A percentile compares a stretch with the other conserved stretches of the same genome.
Evolutionary conservation across 1,140 invertebrate genomes (phyloP).

Genomic region (Pseudoatta argentina): DNA sequence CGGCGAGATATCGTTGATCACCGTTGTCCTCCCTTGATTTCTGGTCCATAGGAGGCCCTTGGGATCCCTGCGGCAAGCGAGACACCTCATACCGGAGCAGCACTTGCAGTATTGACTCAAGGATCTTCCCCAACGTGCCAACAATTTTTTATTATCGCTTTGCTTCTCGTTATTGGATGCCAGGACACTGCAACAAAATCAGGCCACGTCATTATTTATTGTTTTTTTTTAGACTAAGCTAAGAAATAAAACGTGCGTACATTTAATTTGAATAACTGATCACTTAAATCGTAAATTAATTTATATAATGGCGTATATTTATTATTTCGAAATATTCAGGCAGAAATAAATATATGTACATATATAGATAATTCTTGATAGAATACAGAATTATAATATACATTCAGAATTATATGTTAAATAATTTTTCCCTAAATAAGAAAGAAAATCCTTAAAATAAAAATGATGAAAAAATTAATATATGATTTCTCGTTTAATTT

Average conservation of each 20-base stretch:
- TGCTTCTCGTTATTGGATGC: slow-evolving; percentile 34
- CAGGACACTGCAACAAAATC: slow-evolving; percentile 34
- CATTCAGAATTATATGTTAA: background rate
- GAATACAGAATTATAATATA: background rate
- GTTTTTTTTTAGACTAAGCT: background rate
- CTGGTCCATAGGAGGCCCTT: slow-evolving; percentile 81
- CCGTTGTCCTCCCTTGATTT: slow-evolving; percentile 62
- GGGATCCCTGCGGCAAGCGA: slow-evolving; percentile 80
- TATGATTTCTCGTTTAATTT: slow-evolving; percentile 15
- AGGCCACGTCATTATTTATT: background rate
- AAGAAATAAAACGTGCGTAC: background rate
- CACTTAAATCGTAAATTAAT: background rate
- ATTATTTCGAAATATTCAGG: background rate
- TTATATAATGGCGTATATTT: background rate
- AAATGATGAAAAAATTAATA: background rate
- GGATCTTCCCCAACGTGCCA: slow-evolving; percentile 76
- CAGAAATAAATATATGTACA: background rate
- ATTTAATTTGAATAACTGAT: background rate
- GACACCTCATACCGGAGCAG: slow-evolving; percentile 81
- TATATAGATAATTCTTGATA: background rate
- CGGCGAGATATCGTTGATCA: slow-evolving; percentile 60
- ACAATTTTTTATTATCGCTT: slow-evolving; percentile 62
- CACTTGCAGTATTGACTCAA: slow-evolving; percentile 77
- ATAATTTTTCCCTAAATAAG: background rate
- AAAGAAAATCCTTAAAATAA: background rate